These are phyloP conservation scores for Chaetogeoica ovagalla DNA, from an alignment of 2,888 invertebrate species.

Conservation along the genomic window DNA sequence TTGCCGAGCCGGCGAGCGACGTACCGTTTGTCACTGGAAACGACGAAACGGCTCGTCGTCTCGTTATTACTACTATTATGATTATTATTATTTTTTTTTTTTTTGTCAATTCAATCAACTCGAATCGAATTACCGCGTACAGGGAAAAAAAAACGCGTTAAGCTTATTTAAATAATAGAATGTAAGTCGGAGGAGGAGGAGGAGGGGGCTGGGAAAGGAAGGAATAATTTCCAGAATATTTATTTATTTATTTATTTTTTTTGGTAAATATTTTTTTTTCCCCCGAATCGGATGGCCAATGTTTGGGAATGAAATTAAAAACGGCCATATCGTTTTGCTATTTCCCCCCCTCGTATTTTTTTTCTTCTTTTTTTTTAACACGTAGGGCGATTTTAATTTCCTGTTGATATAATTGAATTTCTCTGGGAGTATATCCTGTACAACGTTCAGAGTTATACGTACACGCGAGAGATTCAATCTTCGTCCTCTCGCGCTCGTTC, in stretches of 20 bases:
- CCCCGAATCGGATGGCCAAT: constrained; percentile 17
- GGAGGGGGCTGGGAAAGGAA: not conserved
- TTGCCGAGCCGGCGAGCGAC: too few species aligned
- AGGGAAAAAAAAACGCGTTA: not conserved
- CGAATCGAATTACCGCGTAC: constrained; percentile 9
- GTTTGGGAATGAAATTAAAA: constrained; percentile 35
- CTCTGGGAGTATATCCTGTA: constrained; percentile 27
- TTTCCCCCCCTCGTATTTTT: not conserved
- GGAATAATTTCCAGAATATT: not conserved
- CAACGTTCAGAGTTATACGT: not conserved
- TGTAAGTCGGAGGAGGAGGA: too few species aligned
- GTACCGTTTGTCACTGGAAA: too few species aligned
- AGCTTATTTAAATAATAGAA: constrained; percentile 35
- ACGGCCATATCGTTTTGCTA: constrained; percentile 43
- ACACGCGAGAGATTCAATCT: constrained; percentile 40
- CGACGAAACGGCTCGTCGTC: too few species aligned
- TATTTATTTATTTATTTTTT: constrained; percentile 1
- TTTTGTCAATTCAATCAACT: constrained; percentile 10
- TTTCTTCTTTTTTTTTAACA: constrained; percentile 37
- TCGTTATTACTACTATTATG: too few species aligned
- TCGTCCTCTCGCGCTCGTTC: not conserved
- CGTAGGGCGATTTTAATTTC: constrained; percentile 49
- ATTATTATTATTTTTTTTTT: too few species aligned
- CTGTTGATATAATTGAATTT: constrained; percentile 53
- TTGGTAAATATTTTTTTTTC: constrained; percentile 6